Evolutionary conservation across 2,113 vertebrate species (phyloP), one percentile per base, ranked within the genome.

Genomic region (Etheostoma cragini): DNA sequence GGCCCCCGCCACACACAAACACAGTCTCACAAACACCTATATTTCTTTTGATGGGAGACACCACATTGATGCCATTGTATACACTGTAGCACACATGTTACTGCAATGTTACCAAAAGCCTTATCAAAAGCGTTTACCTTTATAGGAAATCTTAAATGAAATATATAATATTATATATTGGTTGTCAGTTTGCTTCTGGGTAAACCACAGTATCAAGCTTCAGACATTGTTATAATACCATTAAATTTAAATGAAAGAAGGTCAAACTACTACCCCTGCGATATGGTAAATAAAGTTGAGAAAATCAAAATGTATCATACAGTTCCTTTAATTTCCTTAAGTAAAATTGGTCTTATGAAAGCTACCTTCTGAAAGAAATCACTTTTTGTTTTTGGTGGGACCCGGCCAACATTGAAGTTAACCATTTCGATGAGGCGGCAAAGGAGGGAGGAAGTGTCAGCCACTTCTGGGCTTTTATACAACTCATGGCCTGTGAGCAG

Each of bases 1-100:
- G 84, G 78, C 80, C 83, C 78, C 87, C 61, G 84, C 86, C 85
- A 90, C 87, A 91, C 88, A 88, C 86, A 88, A 74, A 87, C 66
- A 58, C 78, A 30, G 5, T n/a, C 30, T 5, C 15, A 53, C 57
- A 76, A 77, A 81, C 66, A 83, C 22, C 50, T 68, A 63, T 74
- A 66, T 26, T 64, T 73, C 12, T 69, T 73, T 46, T 52, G n/a
- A 81, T 77, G 57, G 50, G 46, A 78, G 64, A 83, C 62, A 46
- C 35, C 15, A 33, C 80, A 72, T 68, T 49, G 52, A 65, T 19
- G n/a, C 35, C 17, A 53, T n/a, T 38, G 53, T 38, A 52, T 49
- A 2, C 60, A 62, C 62, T 72, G 42, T 5, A 65, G 69, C 13
- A 82, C 3, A 4, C 61, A 76, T 61, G 16, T 46, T 57, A 35